These are phyloP conservation scores for Alloplasta piceator DNA, from an alignment of 2,888 invertebrate genomes.

Conservation along the genomic window DNA sequence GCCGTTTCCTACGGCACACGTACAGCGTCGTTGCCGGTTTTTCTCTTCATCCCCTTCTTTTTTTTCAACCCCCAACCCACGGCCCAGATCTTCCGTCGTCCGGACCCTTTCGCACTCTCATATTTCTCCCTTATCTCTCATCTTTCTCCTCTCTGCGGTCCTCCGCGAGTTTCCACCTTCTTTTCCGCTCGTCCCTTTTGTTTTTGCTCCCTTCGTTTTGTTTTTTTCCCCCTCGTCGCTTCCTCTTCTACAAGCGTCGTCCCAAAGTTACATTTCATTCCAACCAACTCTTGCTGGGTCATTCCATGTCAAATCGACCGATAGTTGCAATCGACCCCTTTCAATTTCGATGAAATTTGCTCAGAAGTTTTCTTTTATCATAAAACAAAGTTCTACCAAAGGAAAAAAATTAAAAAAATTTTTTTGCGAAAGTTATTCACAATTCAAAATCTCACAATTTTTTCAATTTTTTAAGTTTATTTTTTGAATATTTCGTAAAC, in stretches of 20 bases:
- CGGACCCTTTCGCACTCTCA: slow-evolving; percentile 2
- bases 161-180: not conserved
- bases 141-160: not conserved
- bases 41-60: slow-evolving; percentile 19
- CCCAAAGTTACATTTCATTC: slow-evolving; percentile 36
- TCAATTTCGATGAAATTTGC: too few species aligned
- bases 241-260: slow-evolving; percentile 25
- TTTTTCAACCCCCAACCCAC: slow-evolving; percentile 15
- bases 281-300: slow-evolving; percentile 30
- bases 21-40: slow-evolving; percentile 24
- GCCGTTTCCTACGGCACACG: slow-evolving; percentile 42
- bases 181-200: too few species aligned
- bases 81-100: not conserved
- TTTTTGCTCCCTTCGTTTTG: not conserved
- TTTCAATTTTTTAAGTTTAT: too few species aligned
- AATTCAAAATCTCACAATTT: too few species aligned
- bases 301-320: too few species aligned
- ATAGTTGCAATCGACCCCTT: too few species aligned
- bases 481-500: too few species aligned
- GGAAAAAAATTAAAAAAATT: too few species aligned
- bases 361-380: too few species aligned
- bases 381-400: too few species aligned
- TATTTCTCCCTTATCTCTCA: not conserved
- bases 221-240: slow-evolving; percentile 17
- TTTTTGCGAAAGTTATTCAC: too few species aligned